A percentile compares a stretch with the other conserved stretches of the same genome.
Conservation (phyloP, 1,140 invertebrate species). For the Araneus ventricosus region DNA sequence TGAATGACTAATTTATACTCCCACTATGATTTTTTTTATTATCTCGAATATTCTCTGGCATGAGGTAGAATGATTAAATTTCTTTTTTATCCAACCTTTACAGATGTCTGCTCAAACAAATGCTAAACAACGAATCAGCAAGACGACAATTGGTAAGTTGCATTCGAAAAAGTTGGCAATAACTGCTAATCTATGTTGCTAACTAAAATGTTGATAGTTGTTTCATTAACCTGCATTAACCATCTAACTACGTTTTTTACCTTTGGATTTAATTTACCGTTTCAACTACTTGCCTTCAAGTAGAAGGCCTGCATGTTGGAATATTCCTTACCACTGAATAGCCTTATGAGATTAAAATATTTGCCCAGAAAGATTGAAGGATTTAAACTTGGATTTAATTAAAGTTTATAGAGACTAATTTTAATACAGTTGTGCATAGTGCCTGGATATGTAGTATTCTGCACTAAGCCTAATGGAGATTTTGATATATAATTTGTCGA, state of each 20-base stretch:
- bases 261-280: too few relatives aligned
- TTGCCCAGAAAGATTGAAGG: too few relatives aligned
- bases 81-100: conserved; percentile 24
- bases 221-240: background rate
- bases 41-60: too few relatives aligned
- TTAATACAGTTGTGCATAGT: too few relatives aligned
- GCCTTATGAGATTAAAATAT: background rate
- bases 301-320: too few relatives aligned
- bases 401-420: too few relatives aligned
- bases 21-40: too few relatives aligned
- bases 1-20: too few relatives aligned
- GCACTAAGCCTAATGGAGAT: too few relatives aligned
- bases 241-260: background rate
- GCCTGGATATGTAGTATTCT: background rate
- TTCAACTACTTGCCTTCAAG: background rate
- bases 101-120: conserved; percentile 74
- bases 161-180: conserved; percentile 23
- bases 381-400: too few relatives aligned
- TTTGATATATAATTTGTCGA: too few relatives aligned
- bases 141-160: conserved; percentile 66
- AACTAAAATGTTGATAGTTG: background rate
- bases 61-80: background rate
- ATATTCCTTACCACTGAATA: too few relatives aligned
- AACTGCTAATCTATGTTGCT: background rate
- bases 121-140: conserved; percentile 67